A percentile compares a stretch with the other conserved stretches of the same genome.
These are phyloP conservation scores for Poicephalus gulielmi DNA, from an alignment of 2,113 vertebrate genomes.

Conservation along the genomic window DNA sequence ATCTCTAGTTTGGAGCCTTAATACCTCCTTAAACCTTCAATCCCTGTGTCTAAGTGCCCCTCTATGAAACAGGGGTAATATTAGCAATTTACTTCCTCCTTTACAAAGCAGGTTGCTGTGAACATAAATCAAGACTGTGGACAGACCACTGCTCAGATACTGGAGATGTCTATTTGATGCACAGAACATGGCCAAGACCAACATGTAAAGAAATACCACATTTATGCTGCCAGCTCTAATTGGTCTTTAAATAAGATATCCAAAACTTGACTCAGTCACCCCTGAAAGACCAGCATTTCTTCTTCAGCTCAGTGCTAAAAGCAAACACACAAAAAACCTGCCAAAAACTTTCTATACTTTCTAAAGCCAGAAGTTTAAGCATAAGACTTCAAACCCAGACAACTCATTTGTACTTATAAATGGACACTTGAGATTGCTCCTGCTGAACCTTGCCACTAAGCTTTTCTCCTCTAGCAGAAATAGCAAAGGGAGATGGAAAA, in stretches of 20 bases:
- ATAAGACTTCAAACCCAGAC: neutral
- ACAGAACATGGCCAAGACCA: neutral
- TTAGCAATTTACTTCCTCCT: neutral
- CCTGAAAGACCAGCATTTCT: neutral
- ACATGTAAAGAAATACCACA: neutral
- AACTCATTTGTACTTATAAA: neutral
- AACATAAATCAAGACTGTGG: neutral
- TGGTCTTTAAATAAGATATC: neutral
- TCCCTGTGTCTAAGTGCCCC: neutral
- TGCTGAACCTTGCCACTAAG: neutral
- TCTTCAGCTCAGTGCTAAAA: neutral
- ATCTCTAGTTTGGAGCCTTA: neutral
- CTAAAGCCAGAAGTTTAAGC: neutral
- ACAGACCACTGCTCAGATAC: neutral
- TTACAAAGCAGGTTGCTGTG: neutral
- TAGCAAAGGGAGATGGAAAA: neutral
- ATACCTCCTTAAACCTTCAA: neutral
- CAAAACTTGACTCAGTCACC: neutral
- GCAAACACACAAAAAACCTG: neutral
- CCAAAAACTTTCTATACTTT: neutral
- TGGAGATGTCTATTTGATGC: neutral
- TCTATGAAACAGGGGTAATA: neutral
- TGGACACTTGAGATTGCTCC: neutral
- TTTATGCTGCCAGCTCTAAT: neutral
- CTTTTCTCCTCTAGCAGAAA: neutral